Evolutionary conservation across 2,797 vertebrate genomes (phyloP).

Genomic region (Eutrigla gurnardus): DNA sequence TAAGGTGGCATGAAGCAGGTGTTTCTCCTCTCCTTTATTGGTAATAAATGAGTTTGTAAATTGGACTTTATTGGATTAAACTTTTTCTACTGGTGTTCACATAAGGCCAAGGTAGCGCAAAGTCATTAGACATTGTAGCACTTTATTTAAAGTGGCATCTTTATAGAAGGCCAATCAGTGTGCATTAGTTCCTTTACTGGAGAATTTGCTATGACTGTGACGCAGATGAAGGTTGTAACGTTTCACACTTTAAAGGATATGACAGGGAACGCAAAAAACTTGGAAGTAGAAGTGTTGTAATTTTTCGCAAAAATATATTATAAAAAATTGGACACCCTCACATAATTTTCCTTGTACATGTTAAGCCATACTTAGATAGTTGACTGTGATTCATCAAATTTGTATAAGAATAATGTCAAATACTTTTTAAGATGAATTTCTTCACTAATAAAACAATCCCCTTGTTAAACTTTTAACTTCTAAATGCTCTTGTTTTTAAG

Average conservation of each 20-base stretch:
- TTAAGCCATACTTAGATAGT: background rate
- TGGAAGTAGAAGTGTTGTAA: background rate
- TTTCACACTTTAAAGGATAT: slow-evolving; percentile 20
- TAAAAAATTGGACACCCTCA: background rate
- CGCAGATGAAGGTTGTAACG: slow-evolving; percentile 36
- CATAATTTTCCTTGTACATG: background rate
- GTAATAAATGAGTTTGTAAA: slow-evolving; percentile 84
- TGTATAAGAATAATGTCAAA: background rate
- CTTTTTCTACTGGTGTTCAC: slow-evolving; percentile 75
- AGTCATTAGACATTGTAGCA: slow-evolving; percentile 34
- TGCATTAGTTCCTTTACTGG: slow-evolving; percentile 58
- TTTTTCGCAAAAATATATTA: background rate
- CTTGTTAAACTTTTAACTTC: slow-evolving; percentile 51
- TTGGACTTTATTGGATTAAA: slow-evolving; percentile 81
- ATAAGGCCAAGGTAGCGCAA: slow-evolving; percentile 60
- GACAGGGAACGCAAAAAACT: background rate
- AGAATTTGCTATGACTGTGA: slow-evolving; percentile 53
- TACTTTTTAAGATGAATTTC: background rate
- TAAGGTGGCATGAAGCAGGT: slow-evolving; percentile 79
- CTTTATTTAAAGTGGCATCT: slow-evolving; percentile 58
- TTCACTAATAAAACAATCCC: background rate
- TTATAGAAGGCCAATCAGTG: slow-evolving; percentile 58
- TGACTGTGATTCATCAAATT: background rate
- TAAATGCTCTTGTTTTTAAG: slow-evolving; percentile 27
- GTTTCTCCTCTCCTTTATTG: slow-evolving; percentile 80